These are phyloP conservation scores for Salminus brasiliensis DNA, from an alignment of 2,113 vertebrate species.

Conservation along the genomic window DNA sequence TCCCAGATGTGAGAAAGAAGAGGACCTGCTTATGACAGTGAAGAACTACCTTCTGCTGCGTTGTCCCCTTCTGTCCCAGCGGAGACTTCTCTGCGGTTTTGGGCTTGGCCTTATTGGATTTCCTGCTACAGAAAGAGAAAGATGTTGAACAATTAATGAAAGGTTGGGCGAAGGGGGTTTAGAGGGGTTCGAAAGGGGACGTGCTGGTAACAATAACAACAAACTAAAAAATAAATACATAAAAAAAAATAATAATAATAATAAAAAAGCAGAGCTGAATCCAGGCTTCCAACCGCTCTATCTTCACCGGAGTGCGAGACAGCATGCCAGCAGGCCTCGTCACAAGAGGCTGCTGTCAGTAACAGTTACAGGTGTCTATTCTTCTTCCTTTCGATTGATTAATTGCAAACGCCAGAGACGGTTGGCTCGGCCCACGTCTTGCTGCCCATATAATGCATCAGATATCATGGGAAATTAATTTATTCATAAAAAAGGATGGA, in stretches of 20 bases:
- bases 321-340: conserved; percentile 56
- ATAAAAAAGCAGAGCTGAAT: background rate
- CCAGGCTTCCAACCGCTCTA: conserved; percentile 1
- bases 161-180: background rate
- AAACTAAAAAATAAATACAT: background rate
- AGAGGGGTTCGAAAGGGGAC: background rate
- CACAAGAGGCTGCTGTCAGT: conserved; percentile 61
- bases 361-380: conserved; percentile 65
- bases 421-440: conserved; percentile 64
- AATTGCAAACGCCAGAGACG: conserved; percentile 69
- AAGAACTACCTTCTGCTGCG: conserved; percentile 65
- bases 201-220: background rate
- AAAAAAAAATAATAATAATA: background rate
- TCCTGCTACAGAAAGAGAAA: conserved; percentile 29
- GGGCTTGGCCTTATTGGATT: conserved; percentile 26
- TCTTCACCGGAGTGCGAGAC: conserved; percentile 36
- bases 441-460: conserved; percentile 66
- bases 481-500: conserved; percentile 74
- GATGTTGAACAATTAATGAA: background rate
- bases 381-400: conserved; percentile 63
- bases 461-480: conserved; percentile 72
- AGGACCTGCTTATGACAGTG: conserved; percentile 18
- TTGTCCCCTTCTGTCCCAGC: conserved; percentile 39
- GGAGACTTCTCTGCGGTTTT: conserved; percentile 49
- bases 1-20: conserved; percentile 21